A percentile compares a stretch with the other conserved stretches of the same genome.
phyloP scores from a whole-genome alignment of 1,140 invertebrate genomes.

The Scylla paramamosain region DNA sequence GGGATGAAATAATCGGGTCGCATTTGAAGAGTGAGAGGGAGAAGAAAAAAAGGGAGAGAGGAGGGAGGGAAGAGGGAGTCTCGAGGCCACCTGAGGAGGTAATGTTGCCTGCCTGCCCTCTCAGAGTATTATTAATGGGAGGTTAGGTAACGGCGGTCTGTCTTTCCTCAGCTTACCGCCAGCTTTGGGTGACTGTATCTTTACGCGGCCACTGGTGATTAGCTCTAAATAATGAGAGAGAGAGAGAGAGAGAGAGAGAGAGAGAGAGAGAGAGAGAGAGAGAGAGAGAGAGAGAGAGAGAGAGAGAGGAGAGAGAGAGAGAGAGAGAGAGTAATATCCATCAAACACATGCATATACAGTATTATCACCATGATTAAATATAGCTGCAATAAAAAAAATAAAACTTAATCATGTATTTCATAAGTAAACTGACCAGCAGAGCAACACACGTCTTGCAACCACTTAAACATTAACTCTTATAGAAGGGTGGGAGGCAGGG shows the following conservation, averaged over 20 bases:
- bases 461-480: neutral
- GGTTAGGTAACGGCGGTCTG: neutral
- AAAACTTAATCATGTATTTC: too few species aligned
- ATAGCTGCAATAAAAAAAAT: too few species aligned
- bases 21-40: neutral
- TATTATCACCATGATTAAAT: too few species aligned
- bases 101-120: neutral
- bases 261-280: constrained; percentile 20
- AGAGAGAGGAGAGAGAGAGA: constrained; percentile 20
- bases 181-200: neutral
- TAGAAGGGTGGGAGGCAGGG: neutral
- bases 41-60: neutral
- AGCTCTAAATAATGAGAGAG: neutral
- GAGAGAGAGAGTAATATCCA: neutral
- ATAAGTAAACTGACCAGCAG: too few species aligned
- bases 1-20: neutral
- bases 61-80: neutral
- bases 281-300: neutral
- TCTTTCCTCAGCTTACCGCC: neutral
- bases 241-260: constrained; percentile 12
- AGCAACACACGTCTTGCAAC: too few species aligned
- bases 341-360: too few species aligned
- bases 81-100: neutral
- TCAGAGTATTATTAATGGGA: neutral
- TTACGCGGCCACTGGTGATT: neutral